These are phyloP conservation scores for Sebastes itinus DNA, from an alignment of 2,797 vertebrate species.

Conservation along the genomic window DNA sequence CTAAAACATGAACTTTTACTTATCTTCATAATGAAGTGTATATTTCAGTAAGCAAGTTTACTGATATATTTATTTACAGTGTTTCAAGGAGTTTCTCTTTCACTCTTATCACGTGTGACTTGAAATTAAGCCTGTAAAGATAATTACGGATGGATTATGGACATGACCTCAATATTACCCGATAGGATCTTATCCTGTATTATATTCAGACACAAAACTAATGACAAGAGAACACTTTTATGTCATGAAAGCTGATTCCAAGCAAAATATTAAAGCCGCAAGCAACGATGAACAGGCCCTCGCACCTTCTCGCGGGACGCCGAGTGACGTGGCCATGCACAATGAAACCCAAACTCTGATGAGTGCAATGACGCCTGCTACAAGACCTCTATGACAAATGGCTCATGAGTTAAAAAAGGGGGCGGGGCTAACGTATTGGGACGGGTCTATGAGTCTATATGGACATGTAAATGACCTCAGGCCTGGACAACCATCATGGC, in stretches of 20 bases:
- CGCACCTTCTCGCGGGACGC: too few relatives aligned
- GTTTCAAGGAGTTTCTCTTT: neutral
- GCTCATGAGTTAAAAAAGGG: too few relatives aligned
- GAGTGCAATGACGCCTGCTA: too few relatives aligned
- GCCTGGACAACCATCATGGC: too few relatives aligned
- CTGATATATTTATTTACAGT: neutral
- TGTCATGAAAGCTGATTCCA: neutral
- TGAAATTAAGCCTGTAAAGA: neutral
- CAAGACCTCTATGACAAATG: too few relatives aligned
- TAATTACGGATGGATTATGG: neutral
- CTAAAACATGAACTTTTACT: neutral
- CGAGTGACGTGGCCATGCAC: too few relatives aligned
- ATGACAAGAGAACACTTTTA: neutral
- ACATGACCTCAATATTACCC: neutral
- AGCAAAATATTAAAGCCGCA: neutral
- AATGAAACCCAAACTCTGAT: too few relatives aligned
- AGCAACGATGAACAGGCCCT: too few relatives aligned
- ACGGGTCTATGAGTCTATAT: too few relatives aligned
- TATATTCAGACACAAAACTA: neutral
- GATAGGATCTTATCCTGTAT: too few relatives aligned
- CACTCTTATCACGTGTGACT: neutral
- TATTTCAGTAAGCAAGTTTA: neutral
- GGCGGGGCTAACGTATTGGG: too few relatives aligned
- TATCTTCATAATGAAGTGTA: neutral
- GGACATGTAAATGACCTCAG: too few relatives aligned